These are phyloP conservation scores for Listronotus oregonensis DNA, from an alignment of 1,140 invertebrate genomes.

Conservation along the genomic window DNA sequence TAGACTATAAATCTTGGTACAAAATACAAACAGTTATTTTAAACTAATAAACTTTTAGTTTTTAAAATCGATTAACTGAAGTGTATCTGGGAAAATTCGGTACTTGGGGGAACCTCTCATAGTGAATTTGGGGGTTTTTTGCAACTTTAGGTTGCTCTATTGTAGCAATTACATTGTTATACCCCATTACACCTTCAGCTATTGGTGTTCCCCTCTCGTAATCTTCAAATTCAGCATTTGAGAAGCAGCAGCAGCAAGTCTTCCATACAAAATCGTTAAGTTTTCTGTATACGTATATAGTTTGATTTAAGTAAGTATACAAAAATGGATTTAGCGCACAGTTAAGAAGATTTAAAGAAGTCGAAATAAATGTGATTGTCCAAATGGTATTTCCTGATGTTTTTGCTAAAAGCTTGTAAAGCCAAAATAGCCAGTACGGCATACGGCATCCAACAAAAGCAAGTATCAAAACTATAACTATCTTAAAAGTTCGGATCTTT, in stretches of 20 bases:
- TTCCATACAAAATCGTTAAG: constrained; percentile 42
- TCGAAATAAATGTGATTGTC: constrained; percentile 58
- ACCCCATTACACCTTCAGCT: constrained; percentile 19
- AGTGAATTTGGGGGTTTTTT: background rate
- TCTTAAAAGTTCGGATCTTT: constrained; percentile 60
- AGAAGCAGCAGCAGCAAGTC: constrained; percentile 50
- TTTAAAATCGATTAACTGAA: constrained; percentile 12
- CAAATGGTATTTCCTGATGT: constrained; percentile 42
- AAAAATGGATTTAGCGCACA: constrained; percentile 63
- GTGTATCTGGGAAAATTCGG: constrained; percentile 21
- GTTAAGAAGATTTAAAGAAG: constrained; percentile 58
- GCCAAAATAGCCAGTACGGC: constrained; percentile 58
- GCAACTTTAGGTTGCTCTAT: background rate
- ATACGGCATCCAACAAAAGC: constrained; percentile 60
- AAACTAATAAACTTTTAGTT: background rate
- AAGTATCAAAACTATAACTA: constrained; percentile 61
- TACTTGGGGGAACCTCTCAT: constrained; percentile 20
- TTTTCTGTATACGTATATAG: constrained; percentile 47
- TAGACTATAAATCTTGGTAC: too few species aligned
- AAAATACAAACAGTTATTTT: too few species aligned
- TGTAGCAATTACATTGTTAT: background rate
- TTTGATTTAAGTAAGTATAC: constrained; percentile 62
- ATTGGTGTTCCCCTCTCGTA: constrained; percentile 42
- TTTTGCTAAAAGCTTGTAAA: constrained; percentile 40
- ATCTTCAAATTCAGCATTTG: constrained; percentile 49